Evolutionary conservation across 2,797 vertebrate species (phyloP).

Genomic region (Ibycter americanus): DNA sequence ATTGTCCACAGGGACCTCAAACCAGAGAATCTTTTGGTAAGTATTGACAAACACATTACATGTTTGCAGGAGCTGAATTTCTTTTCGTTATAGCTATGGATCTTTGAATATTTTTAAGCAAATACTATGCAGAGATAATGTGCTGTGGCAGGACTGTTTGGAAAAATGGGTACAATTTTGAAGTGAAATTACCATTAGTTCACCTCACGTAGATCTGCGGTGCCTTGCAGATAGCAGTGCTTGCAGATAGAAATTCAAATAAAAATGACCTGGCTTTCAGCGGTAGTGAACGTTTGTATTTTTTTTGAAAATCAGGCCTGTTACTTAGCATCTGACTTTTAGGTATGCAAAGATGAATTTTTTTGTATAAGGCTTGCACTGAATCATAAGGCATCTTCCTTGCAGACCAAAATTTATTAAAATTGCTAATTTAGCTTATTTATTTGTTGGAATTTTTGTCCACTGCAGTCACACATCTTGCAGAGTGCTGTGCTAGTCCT

Average conservation of each 20-base stretch:
- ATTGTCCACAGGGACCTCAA: constrained; percentile 97
- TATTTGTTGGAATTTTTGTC: background rate
- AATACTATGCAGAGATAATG: background rate
- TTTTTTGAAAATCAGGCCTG: background rate
- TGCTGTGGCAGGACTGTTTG: background rate
- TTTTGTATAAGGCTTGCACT: background rate
- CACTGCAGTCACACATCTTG: background rate
- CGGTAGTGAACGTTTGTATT: background rate
- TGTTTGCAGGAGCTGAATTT: background rate
- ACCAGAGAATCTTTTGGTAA: constrained; percentile 96
- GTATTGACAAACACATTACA: background rate
- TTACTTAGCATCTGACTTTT: background rate
- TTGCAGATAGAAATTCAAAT: background rate
- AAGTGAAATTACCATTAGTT: background rate
- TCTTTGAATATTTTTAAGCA: background rate
- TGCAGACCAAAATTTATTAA: background rate
- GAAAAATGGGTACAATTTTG: background rate
- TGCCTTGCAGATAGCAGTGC: background rate
- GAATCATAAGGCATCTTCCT: background rate
- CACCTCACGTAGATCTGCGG: background rate
- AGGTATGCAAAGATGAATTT: background rate
- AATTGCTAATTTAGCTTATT: background rate
- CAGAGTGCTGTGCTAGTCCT: background rate
- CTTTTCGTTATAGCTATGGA: background rate
- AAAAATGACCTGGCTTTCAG: background rate